Base-by-base conservation (phyloP, 2,113 vertebrate species). In the Embiotoca jacksoni region DNA sequence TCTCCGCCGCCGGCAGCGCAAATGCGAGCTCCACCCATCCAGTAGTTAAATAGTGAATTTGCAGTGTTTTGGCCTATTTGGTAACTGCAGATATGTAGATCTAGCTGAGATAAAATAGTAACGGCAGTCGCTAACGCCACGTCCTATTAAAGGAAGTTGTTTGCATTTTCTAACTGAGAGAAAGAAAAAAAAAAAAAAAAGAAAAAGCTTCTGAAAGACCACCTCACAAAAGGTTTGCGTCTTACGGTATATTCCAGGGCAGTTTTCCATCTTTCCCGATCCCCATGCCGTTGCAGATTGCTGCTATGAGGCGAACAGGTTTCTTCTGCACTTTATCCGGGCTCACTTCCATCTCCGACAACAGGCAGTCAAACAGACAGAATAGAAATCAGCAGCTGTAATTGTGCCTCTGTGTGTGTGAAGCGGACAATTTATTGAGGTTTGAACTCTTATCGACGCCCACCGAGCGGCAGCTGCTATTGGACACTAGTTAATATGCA, bases 211-310 rank as follows among this genome's bases (percentile, higher is more conserved):
- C 23, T 23, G 23, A 23, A 23, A 23, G 23, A 23, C 23, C 23
- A 23, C 23, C 23, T 23, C 23, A 23, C 23, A 23, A 23, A 23
- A 3, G 41, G 41, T 3, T 11, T 44, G 10, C 7, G 6, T 81
- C 95, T 96, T 93, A 96, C 95, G 94, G 94, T 81, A 96, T 70
- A 55, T 72, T 55, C 95, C 95, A 96, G 6, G 95, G 94, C 78
- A 96, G 33, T 0, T 57, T 23, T 1, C 94, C 94, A 37, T 95
- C 77, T 13, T 90, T 93, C 1, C 94, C 95, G 32, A 96, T 95
- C 1, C 95, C 95, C 88, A 86, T 73, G 35, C 73, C 79, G 0
- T 57, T 91, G 63, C 94, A 94, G 0, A 63, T 91, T 0, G 95
- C 95, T 0, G 92, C 94, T 1, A 96, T 95, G 8, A 95, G 53